Conservation (phyloP, 2,113 vertebrate genomes). For the Forbesichthys papilliferus region DNA sequence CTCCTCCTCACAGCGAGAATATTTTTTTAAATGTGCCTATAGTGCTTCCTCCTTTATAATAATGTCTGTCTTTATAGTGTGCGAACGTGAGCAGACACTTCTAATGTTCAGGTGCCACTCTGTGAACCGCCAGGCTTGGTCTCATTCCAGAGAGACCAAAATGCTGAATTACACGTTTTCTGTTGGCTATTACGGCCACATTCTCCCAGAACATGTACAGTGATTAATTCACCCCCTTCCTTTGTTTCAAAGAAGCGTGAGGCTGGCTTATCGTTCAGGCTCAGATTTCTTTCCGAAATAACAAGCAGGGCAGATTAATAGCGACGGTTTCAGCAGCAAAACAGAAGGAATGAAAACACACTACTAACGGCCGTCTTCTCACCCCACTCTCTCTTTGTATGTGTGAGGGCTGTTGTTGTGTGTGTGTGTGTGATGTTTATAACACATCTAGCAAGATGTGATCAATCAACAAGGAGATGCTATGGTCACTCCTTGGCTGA, state of each 20-base stretch:
- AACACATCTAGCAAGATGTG: slow-evolving; percentile 52
- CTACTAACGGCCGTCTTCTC: slow-evolving; percentile 50
- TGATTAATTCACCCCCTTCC: slow-evolving; percentile 28
- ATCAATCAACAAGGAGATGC: slow-evolving; percentile 55
- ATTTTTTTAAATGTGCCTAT: too few relatives aligned
- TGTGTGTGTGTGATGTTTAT: slow-evolving; percentile 33
- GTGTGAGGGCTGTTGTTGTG: slow-evolving; percentile 14
- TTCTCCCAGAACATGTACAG: slow-evolving; percentile 21
- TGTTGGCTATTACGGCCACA: slow-evolving; percentile 27
- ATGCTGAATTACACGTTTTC: slow-evolving; percentile 45
- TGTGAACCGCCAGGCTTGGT: slow-evolving; percentile 44
- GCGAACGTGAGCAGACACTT: slow-evolving; percentile 47
- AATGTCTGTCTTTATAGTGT: slow-evolving; percentile 57
- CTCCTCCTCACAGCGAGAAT: too few relatives aligned
- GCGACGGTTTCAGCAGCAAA: slow-evolving; percentile 45
- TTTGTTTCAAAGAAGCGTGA: slow-evolving; percentile 32
- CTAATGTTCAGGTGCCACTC: slow-evolving; percentile 44
- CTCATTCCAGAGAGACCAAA: slow-evolving; percentile 35
- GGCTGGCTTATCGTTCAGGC: slow-evolving; percentile 28
- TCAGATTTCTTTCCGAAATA: slow-evolving; percentile 48
- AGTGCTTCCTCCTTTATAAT: slow-evolving; percentile 25
- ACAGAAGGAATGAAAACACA: slow-evolving; percentile 46
- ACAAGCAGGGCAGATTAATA: slow-evolving; percentile 59
- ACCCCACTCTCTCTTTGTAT: slow-evolving; percentile 21
- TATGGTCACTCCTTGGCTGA: slow-evolving; percentile 66